phyloP scores from a whole-genome alignment of 2,797 vertebrate species.

The Hafferia zeledoni region DNA sequence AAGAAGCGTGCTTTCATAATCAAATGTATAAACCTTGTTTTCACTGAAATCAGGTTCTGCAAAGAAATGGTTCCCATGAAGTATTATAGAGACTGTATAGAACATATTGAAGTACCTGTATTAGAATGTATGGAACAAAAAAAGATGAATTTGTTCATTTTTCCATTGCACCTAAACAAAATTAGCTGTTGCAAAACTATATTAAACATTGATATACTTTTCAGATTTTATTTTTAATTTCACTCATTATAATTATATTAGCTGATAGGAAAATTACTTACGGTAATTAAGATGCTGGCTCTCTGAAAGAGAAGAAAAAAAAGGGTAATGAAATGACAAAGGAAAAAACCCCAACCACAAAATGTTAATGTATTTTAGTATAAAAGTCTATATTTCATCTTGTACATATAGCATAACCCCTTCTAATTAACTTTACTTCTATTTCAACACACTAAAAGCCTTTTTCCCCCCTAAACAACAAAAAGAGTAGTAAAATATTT shows the following conservation, averaged over 20 bases:
- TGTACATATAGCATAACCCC: neutral
- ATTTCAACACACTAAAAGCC: neutral
- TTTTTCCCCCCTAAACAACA: neutral
- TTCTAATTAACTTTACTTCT: constrained; percentile 34
- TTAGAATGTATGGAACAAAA: constrained; percentile 1
- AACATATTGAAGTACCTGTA: neutral
- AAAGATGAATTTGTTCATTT: constrained; percentile 30
- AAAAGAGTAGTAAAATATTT: neutral
- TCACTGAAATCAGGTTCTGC: constrained; percentile 57
- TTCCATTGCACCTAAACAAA: constrained; percentile 30
- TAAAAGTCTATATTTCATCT: neutral
- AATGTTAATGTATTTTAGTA: neutral
- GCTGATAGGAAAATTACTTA: constrained; percentile 64
- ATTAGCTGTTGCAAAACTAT: constrained; percentile 39
- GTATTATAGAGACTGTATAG: neutral
- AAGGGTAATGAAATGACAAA: constrained; percentile 33
- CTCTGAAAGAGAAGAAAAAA: constrained; percentile 51
- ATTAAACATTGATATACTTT: constrained; percentile 45
- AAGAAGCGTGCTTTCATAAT: constrained; percentile 58
- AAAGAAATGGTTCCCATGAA: constrained; percentile 51
- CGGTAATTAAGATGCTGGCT: constrained; percentile 62
- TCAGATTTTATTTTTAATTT: constrained; percentile 45
- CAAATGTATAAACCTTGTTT: constrained; percentile 52
- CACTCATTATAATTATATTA: constrained; percentile 44
- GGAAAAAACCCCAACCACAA: neutral